Conservation (phyloP, 2,888 invertebrate genomes). For the Drosophila birchii region DNA sequence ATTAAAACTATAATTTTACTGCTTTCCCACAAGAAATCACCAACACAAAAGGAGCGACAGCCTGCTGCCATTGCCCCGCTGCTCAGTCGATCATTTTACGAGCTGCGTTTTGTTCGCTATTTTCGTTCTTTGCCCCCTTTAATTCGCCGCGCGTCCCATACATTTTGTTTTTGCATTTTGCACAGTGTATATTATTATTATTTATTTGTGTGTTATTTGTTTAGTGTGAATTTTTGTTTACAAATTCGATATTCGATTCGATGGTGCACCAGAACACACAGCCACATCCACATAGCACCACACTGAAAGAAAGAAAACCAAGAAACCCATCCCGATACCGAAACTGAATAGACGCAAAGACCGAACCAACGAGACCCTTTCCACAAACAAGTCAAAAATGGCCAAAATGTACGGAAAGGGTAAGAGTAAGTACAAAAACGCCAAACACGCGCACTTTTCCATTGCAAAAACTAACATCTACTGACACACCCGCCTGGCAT, state of each 20-base stretch:
- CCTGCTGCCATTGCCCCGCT: conserved; percentile 29
- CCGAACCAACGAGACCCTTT: conserved; percentile 80
- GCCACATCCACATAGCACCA: conserved; percentile 51
- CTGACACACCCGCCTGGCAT: conserved; percentile 34
- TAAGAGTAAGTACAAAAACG: conserved; percentile 85
- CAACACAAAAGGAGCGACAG: conserved; percentile 64
- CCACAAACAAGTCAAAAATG: conserved; percentile 79
- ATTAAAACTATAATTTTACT: conserved; percentile 49
- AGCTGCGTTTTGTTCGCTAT: conserved; percentile 23
- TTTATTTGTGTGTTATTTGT: conserved; percentile 46
- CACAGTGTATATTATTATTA: conserved; percentile 38
- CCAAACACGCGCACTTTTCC: conserved; percentile 44
- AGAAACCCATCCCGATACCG: conserved; percentile 45
- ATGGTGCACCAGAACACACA: conserved; percentile 57
- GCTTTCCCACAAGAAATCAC: conserved; percentile 51
- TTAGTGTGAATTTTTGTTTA: conserved; percentile 59
- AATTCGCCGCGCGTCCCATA: conserved; percentile 23
- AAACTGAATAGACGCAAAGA: conserved; percentile 65
- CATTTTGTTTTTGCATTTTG: conserved; percentile 30
- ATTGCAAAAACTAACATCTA: conserved; percentile 35
- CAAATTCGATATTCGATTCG: conserved; percentile 26
- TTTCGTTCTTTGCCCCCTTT: conserved; percentile 2
- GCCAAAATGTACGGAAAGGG: conserved; percentile 86
- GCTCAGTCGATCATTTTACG: conserved; percentile 36
- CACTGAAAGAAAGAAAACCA: conserved; percentile 53